Evolutionary conservation across 2,888 invertebrate species (phyloP).

Genomic region (Diarsia mendica): DNA sequence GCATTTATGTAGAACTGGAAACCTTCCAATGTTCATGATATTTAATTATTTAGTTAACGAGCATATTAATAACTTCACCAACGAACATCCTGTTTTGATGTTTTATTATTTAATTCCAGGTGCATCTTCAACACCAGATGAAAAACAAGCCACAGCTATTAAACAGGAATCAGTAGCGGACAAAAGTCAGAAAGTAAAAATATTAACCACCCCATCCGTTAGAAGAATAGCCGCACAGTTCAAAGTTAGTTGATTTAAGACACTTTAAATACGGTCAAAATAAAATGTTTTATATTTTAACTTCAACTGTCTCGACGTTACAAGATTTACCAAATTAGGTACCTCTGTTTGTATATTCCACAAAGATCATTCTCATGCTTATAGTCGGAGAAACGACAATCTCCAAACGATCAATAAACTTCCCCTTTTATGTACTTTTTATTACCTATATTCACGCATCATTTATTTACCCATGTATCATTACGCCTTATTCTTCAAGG

Average conservation of each 20-base stretch:
- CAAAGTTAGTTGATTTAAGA: constrained; percentile 89
- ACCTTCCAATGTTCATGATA: not conserved
- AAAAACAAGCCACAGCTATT: constrained; percentile 58
- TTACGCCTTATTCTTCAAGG: constrained; percentile 78
- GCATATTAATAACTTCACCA: not conserved
- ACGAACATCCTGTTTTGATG: not conserved
- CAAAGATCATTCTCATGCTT: not conserved
- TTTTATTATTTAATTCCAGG: constrained; percentile 65
- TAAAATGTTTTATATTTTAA: too few relatives aligned
- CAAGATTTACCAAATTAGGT: not conserved
- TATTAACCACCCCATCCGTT: constrained; percentile 98
- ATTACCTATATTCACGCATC: not conserved
- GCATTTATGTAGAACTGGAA: not conserved
- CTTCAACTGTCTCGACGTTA: not conserved
- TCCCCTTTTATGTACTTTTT: not conserved
- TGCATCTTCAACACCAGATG: constrained; percentile 63
- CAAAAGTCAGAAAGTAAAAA: constrained; percentile 77
- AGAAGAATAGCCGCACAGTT: constrained; percentile 97
- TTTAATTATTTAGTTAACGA: not conserved
- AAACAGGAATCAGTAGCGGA: constrained; percentile 64
- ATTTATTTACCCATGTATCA: not conserved
- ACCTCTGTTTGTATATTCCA: not conserved
- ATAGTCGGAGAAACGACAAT: not conserved
- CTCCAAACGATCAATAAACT: not conserved
- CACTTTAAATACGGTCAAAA: not conserved